Conservation (phyloP, 1,140 invertebrate genomes). For the Riptortus pedestris region DNA sequence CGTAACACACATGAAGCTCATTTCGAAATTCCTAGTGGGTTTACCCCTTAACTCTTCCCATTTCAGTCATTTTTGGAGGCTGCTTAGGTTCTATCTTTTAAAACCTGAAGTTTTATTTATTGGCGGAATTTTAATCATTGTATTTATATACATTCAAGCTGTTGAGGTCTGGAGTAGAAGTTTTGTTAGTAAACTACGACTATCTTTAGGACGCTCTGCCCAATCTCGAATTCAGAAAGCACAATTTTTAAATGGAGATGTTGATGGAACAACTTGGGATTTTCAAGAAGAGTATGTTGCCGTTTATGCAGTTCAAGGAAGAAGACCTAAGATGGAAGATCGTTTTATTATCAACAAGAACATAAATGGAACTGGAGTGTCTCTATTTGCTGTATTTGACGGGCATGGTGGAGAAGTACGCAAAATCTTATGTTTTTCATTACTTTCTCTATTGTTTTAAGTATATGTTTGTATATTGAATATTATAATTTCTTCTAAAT, state of each 20-base stretch:
- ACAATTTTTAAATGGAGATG: conserved; percentile 38
- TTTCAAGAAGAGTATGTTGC: conserved; percentile 59
- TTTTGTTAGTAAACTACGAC: conserved; percentile 58
- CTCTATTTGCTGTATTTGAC: conserved; percentile 86
- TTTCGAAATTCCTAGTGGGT: conserved; percentile 64
- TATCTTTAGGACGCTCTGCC: conserved; percentile 48
- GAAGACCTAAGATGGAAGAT: conserved; percentile 85
- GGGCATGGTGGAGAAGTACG: conserved; percentile 83
- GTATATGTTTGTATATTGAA: background rate
- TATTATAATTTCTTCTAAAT: background rate
- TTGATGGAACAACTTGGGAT: conserved; percentile 58
- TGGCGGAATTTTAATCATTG: conserved; percentile 52
- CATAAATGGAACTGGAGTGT: conserved; percentile 60
- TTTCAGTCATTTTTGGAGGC: conserved; percentile 55
- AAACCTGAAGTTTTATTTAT: conserved; percentile 62
- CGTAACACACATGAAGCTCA: conserved; percentile 67
- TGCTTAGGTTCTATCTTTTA: conserved; percentile 58
- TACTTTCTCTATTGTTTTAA: no score
- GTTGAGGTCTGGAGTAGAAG: conserved; percentile 66
- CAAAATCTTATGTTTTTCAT: conserved; percentile 15
- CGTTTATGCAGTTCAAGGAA: conserved; percentile 79
- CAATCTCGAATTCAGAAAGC: conserved; percentile 41
- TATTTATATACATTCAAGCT: conserved; percentile 64
- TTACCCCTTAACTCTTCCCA: conserved; percentile 49
- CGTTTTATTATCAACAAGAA: conserved; percentile 72